Conservation (phyloP, 2,797 vertebrate species). For the Phoeniculus purpureus region DNA sequence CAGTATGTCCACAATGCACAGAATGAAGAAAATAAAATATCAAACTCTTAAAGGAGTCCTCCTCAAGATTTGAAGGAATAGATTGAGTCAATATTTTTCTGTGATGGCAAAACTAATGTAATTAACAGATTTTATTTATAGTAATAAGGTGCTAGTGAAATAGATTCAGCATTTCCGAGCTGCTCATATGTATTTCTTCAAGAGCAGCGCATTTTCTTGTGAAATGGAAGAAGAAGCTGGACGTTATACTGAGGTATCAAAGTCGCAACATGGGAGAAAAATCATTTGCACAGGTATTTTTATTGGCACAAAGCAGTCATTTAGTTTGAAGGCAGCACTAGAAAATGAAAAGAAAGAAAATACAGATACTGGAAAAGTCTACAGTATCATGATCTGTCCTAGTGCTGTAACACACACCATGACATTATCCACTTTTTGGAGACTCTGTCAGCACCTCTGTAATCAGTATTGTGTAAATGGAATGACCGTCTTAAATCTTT, state of each 20-base stretch:
- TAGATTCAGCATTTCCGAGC: conserved; percentile 2
- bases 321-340: not conserved
- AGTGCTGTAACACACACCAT: not conserved
- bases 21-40: not conserved
- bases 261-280: conserved; percentile 12
- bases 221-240: conserved; percentile 4
- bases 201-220: not conserved
- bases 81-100: conserved; percentile 34
- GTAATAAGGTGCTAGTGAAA: conserved; percentile 13
- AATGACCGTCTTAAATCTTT: conserved; percentile 23
- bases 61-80: not conserved
- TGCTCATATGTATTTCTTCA: conserved; percentile 2
- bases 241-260: not conserved
- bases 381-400: not conserved
- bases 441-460: conserved; percentile 19
- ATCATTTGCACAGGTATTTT: not conserved
- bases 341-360: conserved; percentile 34
- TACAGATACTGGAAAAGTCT: not conserved
- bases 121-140: conserved; percentile 29
- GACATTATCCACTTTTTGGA: conserved; percentile 11
- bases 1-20: not conserved
- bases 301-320: not conserved
- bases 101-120: not conserved
- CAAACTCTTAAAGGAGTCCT: not conserved
- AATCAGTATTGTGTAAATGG: conserved; percentile 24